Evolutionary conservation across 2,888 invertebrate species (phyloP), one percentile per base, ranked within the genome.

Genomic region (Allolobophora icterica): DNA sequence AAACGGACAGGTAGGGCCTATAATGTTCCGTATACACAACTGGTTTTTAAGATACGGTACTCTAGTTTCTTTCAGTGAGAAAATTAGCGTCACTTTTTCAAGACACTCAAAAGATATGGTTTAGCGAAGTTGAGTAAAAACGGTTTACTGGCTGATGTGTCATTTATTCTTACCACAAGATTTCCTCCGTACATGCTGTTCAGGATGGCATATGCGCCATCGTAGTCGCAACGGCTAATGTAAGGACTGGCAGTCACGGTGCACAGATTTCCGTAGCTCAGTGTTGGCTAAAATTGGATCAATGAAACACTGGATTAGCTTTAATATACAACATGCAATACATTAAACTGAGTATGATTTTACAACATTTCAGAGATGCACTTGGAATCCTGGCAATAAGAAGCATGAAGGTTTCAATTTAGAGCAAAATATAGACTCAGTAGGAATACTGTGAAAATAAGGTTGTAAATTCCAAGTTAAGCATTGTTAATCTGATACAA

Each of bases 161-260:
- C 17, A 52, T 52, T 21, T 52, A 71, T 71, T 71, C 71, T n/a
- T 71, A 89, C 89, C 89, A 35, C 35, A 45, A 89, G 89, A 52
- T n/a, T 42, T 38, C 89, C 89, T 89, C 89, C 89, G 34, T 89
- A 89, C 1, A 91, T 89, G 84, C 89, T 71, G 90, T 91, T 91
- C 19, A 91, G 89, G 24, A 84, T 84, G 33, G 90, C 71, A 40
- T 45, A 94, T 30, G 94, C 94, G 0, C 94, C 94, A 42, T 93
- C 93, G 92, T 94, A 95, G 90, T 93, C 93, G 90, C 95, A 95
- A 89, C 94, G 93, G 92, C 94, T 94, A 58, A 94, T 93, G 91
- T 94, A 93, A 90, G 93, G 93, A 42, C 89, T 38, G 40, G 71
- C 90, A n/a, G 91, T 40, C 17, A 40, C 87, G 21, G 91, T 89